phyloP scores from a whole-genome alignment of 2,797 vertebrate genomes.

The Tokudaia muenninki region DNA sequence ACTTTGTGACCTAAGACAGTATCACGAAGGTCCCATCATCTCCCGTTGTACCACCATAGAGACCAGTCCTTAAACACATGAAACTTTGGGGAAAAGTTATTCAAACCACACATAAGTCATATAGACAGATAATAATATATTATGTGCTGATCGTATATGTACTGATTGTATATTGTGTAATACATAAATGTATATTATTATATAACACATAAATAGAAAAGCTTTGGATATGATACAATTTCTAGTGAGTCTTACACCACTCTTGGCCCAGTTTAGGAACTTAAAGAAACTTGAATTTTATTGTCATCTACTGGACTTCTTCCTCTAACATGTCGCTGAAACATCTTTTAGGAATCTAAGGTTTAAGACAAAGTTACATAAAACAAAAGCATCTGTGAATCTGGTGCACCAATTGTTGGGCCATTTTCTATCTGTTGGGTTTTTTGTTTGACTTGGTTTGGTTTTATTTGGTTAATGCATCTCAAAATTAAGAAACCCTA shows the following conservation, averaged over 20 bases:
- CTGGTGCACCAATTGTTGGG: not conserved
- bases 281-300: not conserved
- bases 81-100: not conserved
- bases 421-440: not conserved
- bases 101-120: not conserved
- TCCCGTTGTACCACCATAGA: not conserved
- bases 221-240: not conserved
- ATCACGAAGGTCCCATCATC: not conserved
- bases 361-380: not conserved
- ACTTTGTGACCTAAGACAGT: not conserved
- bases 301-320: not conserved
- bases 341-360: not conserved
- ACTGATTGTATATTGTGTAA: not conserved
- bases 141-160: not conserved
- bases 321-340: not conserved
- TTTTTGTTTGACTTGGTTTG: not conserved
- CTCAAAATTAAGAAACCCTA: not conserved
- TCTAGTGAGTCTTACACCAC: not conserved
- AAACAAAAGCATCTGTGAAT: not conserved
- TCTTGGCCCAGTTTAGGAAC: not conserved
- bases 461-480: not conserved
- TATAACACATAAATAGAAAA: conserved; percentile 4
- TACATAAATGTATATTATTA: not conserved
- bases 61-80: not conserved
- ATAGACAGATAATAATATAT: not conserved